These are phyloP conservation scores for Artibeus lituratus DNA, from an alignment of 2,797 vertebrate genomes.

Conservation along the genomic window DNA sequence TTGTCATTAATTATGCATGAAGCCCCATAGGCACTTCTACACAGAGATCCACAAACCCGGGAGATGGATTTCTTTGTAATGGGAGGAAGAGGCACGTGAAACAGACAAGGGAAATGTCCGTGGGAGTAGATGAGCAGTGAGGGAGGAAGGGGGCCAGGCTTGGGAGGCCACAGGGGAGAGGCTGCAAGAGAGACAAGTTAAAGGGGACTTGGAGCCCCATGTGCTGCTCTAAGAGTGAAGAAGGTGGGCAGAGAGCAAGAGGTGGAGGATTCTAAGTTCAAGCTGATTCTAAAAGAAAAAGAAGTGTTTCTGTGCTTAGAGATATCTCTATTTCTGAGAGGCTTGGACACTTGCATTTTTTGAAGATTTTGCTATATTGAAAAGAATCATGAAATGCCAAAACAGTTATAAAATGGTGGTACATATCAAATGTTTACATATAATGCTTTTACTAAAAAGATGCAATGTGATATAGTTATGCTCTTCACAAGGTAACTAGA, in stretches of 20 bases:
- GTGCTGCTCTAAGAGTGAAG: not conserved
- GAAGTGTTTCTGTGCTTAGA: not conserved
- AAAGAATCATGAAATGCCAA: not conserved
- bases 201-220: not conserved
- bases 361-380: not conserved
- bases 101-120: not conserved
- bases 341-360: not conserved
- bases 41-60: not conserved
- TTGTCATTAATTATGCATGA: constrained; percentile 70
- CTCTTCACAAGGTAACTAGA: not conserved
- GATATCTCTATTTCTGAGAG: not conserved
- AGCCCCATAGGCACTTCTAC: not conserved
- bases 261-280: not conserved
- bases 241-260: too few relatives aligned
- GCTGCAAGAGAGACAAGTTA: not conserved
- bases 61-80: constrained; percentile 18
- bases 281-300: not conserved
- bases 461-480: not conserved
- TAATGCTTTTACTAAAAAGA: constrained; percentile 26
- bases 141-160: not conserved
- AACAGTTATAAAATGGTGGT: not conserved
- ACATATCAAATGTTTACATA: not conserved
- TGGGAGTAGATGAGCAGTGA: not conserved
- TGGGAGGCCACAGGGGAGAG: not conserved
- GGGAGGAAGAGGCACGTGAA: not conserved